Evolutionary conservation across 2,797 vertebrate genomes (phyloP).

Genomic region (Acropternis orthonyx): DNA sequence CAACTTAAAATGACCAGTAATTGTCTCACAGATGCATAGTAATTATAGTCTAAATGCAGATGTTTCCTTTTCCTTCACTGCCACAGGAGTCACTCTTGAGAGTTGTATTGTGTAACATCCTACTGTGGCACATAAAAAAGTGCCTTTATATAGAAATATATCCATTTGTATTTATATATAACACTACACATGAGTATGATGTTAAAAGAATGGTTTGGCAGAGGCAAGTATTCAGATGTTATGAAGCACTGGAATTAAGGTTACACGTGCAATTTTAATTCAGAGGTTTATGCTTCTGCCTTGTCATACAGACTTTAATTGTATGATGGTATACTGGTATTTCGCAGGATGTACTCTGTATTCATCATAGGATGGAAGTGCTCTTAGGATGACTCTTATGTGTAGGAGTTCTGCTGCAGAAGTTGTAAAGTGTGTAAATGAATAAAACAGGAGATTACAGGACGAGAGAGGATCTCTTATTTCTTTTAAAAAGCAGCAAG

Average conservation of each 20-base stretch:
- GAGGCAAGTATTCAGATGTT: neutral
- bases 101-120: slow-evolving; percentile 46
- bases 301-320: neutral
- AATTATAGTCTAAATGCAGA: slow-evolving; percentile 53
- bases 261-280: neutral
- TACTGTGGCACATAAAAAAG: slow-evolving; percentile 19
- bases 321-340: neutral
- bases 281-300: neutral
- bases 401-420: slow-evolving; percentile 38
- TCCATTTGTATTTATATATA: slow-evolving; percentile 1
- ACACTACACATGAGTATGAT: neutral
- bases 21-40: slow-evolving; percentile 38
- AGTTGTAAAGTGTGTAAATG: slow-evolving; percentile 37
- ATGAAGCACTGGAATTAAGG: neutral
- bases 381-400: slow-evolving; percentile 3
- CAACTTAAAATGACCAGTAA: slow-evolving; percentile 23
- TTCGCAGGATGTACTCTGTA: neutral
- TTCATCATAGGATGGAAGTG: neutral
- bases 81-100: neutral
- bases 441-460: neutral
- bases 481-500: neutral
- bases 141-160: slow-evolving; percentile 42
- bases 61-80: slow-evolving; percentile 69
- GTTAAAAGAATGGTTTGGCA: slow-evolving; percentile 25
- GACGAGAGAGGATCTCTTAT: neutral